Conservation (phyloP, 2,113 vertebrate genomes). For the Myotis yumanensis region DNA sequence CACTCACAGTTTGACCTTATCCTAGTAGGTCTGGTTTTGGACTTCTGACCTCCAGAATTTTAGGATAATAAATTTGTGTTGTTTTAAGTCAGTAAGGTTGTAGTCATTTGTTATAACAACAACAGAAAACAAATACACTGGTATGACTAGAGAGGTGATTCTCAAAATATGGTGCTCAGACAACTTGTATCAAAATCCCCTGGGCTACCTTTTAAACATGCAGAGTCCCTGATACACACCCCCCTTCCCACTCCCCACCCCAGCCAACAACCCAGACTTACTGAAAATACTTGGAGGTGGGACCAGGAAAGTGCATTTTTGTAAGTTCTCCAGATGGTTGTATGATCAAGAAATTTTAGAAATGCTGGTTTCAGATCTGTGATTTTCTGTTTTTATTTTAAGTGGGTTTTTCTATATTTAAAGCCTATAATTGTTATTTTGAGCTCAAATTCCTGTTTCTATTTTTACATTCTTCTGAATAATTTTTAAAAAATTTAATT, state of each 20-base stretch:
- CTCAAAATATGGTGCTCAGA: background rate
- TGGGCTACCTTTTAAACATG: background rate
- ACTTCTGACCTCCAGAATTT: background rate
- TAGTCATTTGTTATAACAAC: background rate
- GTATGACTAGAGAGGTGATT: background rate
- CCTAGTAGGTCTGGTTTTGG: background rate
- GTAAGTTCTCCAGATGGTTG: background rate
- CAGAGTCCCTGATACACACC: background rate
- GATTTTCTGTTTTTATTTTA: constrained; percentile 26
- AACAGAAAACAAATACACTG: background rate
- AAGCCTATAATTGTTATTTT: constrained; percentile 9
- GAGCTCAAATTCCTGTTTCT: background rate
- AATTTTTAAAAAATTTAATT: background rate
- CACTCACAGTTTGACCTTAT: background rate
- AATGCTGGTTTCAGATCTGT: constrained; percentile 12
- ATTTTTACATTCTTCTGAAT: constrained; percentile 23
- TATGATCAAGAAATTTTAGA: constrained; percentile 10
- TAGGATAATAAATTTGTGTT: background rate
- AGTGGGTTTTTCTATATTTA: background rate
- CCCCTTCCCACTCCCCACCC: fast-evolving
- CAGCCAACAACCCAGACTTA: background rate
- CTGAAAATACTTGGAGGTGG: background rate
- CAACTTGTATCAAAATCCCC: background rate
- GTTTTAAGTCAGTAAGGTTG: background rate
- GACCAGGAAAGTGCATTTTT: background rate